phyloP scores from a whole-genome alignment of 2,888 invertebrate genomes.

The Arctia plantaginis region DNA sequence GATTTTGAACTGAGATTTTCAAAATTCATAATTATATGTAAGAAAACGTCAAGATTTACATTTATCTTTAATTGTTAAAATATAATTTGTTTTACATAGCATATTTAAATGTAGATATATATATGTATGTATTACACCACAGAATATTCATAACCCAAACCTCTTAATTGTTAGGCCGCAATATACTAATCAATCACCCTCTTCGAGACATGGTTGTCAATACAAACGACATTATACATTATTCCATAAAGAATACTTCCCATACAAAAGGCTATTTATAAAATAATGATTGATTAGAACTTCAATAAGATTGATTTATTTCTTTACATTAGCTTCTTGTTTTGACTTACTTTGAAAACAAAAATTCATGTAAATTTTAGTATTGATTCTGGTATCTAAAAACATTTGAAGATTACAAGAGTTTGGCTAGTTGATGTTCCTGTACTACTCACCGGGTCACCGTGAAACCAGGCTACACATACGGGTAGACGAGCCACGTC shows the following conservation, averaged over 20 bases:
- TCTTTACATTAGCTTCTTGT: conserved; percentile 17
- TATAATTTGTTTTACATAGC: not conserved
- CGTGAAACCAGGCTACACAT: too few species aligned
- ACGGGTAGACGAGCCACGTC: too few species aligned
- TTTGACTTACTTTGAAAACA: not conserved
- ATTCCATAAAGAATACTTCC: conserved; percentile 32
- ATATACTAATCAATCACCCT: conserved; percentile 36
- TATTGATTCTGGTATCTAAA: not conserved
- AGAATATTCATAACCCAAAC: not conserved
- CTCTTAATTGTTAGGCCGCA: conserved; percentile 15
- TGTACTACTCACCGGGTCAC: too few species aligned
- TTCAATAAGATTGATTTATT: conserved; percentile 36
- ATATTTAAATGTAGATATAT: too few species aligned
- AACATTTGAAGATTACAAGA: too few species aligned
- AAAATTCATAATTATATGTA: not conserved
- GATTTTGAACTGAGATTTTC: not conserved
- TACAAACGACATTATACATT: conserved; percentile 36
- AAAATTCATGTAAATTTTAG: not conserved
- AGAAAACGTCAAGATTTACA: not conserved
- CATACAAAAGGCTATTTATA: conserved; percentile 27
- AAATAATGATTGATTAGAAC: conserved; percentile 48
- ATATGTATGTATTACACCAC: not conserved
- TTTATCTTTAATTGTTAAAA: not conserved
- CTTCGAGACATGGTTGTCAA: conserved; percentile 17
- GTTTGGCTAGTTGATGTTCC: too few species aligned